These are phyloP conservation scores for Aplochiton taeniatus DNA, from an alignment of 2,797 vertebrate genomes.

Conservation along the genomic window DNA sequence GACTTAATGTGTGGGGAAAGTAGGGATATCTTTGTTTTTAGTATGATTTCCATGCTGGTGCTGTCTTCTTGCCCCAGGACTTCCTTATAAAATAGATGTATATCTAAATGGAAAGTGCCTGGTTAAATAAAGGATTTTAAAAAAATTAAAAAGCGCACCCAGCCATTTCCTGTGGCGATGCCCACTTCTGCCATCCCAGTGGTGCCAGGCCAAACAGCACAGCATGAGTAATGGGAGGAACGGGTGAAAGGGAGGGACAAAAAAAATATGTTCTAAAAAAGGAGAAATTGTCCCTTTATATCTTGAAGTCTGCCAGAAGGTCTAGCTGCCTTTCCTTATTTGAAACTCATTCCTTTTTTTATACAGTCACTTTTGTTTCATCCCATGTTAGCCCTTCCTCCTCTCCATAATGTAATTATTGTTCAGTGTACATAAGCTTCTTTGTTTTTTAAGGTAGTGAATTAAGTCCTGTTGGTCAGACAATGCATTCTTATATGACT, in stretches of 20 bases:
- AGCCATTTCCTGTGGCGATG: constrained; percentile 42
- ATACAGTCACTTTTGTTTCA: constrained; percentile 3
- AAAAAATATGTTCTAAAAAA: constrained; percentile 52
- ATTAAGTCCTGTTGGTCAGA: constrained; percentile 1
- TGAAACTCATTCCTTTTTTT: constrained; percentile 31
- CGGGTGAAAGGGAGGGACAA: constrained; percentile 32
- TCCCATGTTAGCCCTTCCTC: neutral
- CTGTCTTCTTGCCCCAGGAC: neutral
- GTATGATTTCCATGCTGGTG: neutral
- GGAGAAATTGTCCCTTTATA: constrained; percentile 51
- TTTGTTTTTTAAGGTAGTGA: neutral
- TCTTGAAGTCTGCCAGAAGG: constrained; percentile 47
- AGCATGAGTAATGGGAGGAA: constrained; percentile 61
- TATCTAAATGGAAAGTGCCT: constrained; percentile 11
- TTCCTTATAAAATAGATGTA: neutral
- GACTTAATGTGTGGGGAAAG: no score
- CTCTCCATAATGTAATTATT: no score
- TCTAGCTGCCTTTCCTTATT: constrained; percentile 36
- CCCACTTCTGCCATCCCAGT: constrained; percentile 38
- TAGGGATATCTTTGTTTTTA: no score
- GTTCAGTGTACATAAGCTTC: neutral
- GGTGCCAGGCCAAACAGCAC: constrained; percentile 58
- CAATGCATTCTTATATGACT: no score
- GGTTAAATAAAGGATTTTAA: constrained; percentile 6
- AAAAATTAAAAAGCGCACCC: constrained; percentile 17